Base-by-base conservation (phyloP, 1,140 invertebrate genomes). In the Drosophila guanche region DNA sequence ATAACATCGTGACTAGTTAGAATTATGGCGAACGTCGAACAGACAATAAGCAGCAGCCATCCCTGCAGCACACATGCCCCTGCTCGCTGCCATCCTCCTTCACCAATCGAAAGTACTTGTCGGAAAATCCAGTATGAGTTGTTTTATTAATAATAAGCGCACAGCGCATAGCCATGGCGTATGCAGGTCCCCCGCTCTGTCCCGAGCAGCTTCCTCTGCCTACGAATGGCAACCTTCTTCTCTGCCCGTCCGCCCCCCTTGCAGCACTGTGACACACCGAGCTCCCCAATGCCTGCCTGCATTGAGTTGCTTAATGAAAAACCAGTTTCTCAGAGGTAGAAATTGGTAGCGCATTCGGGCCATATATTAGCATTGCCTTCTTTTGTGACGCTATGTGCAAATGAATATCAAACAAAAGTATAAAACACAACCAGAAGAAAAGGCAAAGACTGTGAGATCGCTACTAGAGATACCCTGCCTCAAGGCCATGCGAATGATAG, bases 111-210 rank as follows among this genome's bases (percentile, higher is more conserved):
- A 51, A 59, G 55, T 72, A 63, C 72, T 77, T 73, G 59, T 86
- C 76, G 80, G 80, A 86, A 85, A 85, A 85, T 86, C 80, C 80
- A 85, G 81, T 73, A 85, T 85, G 80, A 85, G 80, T 56, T 86
- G 81, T 85, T 77, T 76, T 80, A 86, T 86, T 85, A 80, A 86
- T 86, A 86, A 85, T 85, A 83, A 85, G 80, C 80, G 33, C 75
- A 78, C 58, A 68, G 51, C 71, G 56, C 60, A 74, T 62, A 76
- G 45, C 27, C 20, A 22, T 37, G 40, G 37, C 33, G 33, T 37
- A 37, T 37, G 10, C 33, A 37, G 6, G 25, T 46, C 37, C 42
- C 42, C 2, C 41, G 0, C 3, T 6, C 14, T 4, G 37, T 5
- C 20, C 37, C 33, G 1, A 4, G 8, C 33, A 33, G 29, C 29